Percentiles rank a stretch among this genome's conserved stretches.
Conservation (phyloP, 1,140 invertebrate genomes). For the Euglossa dilemma region DNA sequence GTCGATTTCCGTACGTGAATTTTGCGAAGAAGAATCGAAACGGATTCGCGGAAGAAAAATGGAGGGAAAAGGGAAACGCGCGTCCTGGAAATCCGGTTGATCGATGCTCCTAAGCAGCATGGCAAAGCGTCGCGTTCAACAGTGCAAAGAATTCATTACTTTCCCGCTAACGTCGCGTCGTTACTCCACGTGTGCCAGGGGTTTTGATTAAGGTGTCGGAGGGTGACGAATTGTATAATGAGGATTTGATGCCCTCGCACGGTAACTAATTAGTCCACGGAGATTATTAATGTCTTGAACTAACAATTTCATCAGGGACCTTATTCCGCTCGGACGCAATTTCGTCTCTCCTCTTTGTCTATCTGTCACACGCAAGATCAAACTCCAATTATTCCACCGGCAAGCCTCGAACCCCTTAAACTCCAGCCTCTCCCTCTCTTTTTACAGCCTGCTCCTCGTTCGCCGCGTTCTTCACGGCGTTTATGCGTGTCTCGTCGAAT, state of each 20-base stretch:
- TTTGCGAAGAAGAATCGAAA: too few relatives aligned
- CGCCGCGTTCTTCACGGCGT: not conserved
- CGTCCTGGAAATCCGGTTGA: not conserved
- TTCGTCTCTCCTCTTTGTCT: conserved; percentile 32
- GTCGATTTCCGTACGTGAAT: too few relatives aligned
- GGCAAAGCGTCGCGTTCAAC: conserved; percentile 23
- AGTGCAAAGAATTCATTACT: conserved; percentile 40
- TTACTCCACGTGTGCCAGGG: conserved; percentile 42
- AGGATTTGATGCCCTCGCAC: conserved; percentile 70
- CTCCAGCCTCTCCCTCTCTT: not conserved
- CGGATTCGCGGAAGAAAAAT: too few relatives aligned
- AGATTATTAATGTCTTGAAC: conserved; percentile 59
- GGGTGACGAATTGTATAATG: conserved; percentile 72
- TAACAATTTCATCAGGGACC: conserved; percentile 60
- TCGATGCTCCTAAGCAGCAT: not conserved
- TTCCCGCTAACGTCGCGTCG: conserved; percentile 33
- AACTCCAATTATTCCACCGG: not conserved
- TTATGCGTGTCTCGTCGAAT: not conserved
- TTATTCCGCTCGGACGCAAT: conserved; percentile 40
- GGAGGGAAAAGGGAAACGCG: too few relatives aligned
- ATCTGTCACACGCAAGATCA: conserved; percentile 13
- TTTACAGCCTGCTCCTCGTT: not conserved
- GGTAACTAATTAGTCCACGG: conserved; percentile 66
- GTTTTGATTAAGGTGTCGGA: conserved; percentile 72
- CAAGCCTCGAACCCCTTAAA: not conserved